A percentile compares a stretch with the other conserved stretches of the same genome.
Evolutionary conservation across 2,113 vertebrate genomes (phyloP).

Genomic region (Larimichthys polyactis): DNA sequence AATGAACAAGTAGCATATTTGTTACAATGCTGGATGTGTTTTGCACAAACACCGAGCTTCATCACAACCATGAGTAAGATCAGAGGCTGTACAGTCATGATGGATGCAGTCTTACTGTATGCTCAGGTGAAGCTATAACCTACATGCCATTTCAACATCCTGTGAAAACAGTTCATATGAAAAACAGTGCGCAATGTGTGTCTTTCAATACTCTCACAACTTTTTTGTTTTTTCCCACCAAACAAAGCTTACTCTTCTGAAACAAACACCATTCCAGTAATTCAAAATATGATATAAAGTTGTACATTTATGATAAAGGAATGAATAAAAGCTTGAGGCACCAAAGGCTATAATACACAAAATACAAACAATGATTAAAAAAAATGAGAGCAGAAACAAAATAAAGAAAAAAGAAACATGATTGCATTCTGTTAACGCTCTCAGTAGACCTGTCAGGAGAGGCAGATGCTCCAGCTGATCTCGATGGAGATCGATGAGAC

Average conservation of each 20-base stretch:
- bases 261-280: conserved; percentile 66
- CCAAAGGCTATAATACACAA: conserved; percentile 82
- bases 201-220: conserved; percentile 49
- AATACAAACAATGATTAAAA: conserved; percentile 62
- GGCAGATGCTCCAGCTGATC: conserved; percentile 44
- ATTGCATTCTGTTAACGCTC: conserved; percentile 53
- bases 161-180: conserved; percentile 34
- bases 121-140: conserved; percentile 37
- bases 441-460: conserved; percentile 51
- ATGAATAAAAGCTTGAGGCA: conserved; percentile 86
- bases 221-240: conserved; percentile 23
- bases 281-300: conserved; percentile 70
- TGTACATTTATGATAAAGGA: conserved; percentile 80
- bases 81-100: conserved; percentile 13
- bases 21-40: conserved; percentile 16
- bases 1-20: conserved; percentile 42
- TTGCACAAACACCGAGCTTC: conserved; percentile 31
- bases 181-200: conserved; percentile 55
- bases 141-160: conserved; percentile 38
- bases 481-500: conserved; percentile 45
- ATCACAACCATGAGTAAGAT: conserved; percentile 24
- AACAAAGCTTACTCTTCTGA: conserved; percentile 58
- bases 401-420: conserved; percentile 42
- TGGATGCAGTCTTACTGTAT: conserved; percentile 4
- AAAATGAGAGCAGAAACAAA: conserved; percentile 61